A percentile compares a stretch with the other conserved stretches of the same genome.
Conservation (phyloP, 2,888 invertebrate genomes). For the Acronicta psi region DNA sequence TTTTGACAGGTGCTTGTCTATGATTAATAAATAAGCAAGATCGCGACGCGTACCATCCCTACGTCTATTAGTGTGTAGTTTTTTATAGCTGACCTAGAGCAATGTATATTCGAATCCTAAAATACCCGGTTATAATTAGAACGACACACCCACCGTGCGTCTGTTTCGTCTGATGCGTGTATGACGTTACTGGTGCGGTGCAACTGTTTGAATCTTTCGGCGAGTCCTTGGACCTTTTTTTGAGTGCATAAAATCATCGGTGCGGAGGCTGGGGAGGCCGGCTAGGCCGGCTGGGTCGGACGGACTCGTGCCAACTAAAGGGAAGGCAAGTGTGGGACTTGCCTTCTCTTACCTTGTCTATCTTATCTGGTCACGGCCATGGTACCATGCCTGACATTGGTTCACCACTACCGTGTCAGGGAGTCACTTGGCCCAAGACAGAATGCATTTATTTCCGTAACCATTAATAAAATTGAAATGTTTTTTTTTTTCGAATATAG, state of each 20-base stretch:
- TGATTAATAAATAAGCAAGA: conserved; percentile 33
- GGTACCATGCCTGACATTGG: no score
- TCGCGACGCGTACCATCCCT: conserved; percentile 35
- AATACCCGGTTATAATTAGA: conserved; percentile 73
- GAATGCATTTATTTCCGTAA: conserved; percentile 24
- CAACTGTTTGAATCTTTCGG: conserved; percentile 33
- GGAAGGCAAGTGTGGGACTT: no score
- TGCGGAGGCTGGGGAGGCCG: no score
- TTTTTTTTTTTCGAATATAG: no score
- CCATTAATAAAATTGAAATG: conserved; percentile 10
- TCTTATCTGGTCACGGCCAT: no score
- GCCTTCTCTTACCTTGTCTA: no score
- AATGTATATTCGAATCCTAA: conserved; percentile 60
- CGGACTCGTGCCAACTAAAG: no score
- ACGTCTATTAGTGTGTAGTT: conserved; percentile 46
- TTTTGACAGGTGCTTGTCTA: conserved; percentile 11
- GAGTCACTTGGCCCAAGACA: conserved; percentile 28
- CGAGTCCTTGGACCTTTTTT: no score
- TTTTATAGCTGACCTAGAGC: conserved; percentile 70
- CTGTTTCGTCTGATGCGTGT: conserved; percentile 62
- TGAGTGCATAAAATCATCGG: no score
- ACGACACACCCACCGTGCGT: conserved; percentile 73
- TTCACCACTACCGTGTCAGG: no score
- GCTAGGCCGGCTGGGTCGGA: no score
- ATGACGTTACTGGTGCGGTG: conserved; percentile 61